A percentile compares a stretch with the other conserved stretches of the same genome.
Conservation (phyloP, 2,113 vertebrate genomes). For the Centropus unirufus region DNA sequence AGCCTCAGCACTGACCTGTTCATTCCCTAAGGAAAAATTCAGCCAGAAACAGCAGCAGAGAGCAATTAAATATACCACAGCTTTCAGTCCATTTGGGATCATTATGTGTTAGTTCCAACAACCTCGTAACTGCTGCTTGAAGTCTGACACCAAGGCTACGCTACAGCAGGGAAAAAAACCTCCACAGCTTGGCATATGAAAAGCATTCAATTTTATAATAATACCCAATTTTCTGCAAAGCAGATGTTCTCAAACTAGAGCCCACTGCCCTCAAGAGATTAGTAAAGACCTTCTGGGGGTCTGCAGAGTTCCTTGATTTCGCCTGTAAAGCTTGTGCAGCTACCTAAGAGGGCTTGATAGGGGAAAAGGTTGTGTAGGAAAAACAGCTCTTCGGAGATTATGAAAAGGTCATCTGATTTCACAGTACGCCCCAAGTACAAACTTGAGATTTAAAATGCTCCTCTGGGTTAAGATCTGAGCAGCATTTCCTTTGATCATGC, state of each 20-base stretch:
- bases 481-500: not conserved
- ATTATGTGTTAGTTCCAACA: not conserved
- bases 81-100: not conserved
- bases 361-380: not conserved
- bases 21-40: not conserved
- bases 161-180: not conserved
- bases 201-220: not conserved
- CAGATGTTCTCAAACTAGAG: conserved; percentile 21
- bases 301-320: not conserved
- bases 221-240: not conserved
- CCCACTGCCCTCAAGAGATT: not conserved
- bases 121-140: not conserved
- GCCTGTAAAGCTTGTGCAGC: not conserved
- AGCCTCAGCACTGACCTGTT: not conserved
- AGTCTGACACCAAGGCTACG: not conserved
- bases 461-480: not conserved
- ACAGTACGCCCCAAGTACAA: not conserved
- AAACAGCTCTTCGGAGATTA: not conserved
- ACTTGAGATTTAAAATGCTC: not conserved
- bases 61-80: not conserved
- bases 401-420: not conserved
- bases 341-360: not conserved
- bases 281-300: not conserved
- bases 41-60: not conserved
- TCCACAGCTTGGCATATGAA: not conserved